A percentile compares a stretch with the other conserved stretches of the same genome.
phyloP scores from a whole-genome alignment of 2,888 invertebrate genomes.

The Limnephilus lunatus region DNA sequence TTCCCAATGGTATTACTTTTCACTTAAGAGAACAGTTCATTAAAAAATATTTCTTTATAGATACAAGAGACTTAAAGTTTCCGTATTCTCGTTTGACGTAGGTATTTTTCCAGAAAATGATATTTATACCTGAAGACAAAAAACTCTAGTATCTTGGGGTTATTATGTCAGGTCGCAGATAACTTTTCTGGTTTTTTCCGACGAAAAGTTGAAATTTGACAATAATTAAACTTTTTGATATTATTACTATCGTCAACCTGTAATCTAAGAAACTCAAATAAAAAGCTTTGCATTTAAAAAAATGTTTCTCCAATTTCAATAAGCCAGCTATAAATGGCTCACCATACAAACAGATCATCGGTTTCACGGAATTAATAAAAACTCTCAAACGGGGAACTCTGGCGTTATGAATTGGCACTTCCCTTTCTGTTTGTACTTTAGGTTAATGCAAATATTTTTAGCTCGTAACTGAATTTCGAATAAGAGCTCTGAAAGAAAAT shows the following conservation, averaged over 20 bases:
- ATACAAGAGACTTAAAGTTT: not conserved
- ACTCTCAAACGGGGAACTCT: not conserved
- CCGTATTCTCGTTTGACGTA: not conserved
- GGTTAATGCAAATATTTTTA: not conserved
- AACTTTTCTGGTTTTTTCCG: not conserved
- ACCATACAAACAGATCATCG: too few species aligned
- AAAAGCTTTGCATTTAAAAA: not conserved
- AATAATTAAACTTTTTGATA: not conserved
- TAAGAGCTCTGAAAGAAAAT: not conserved
- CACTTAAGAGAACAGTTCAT: not conserved
- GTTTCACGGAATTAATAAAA: too few species aligned
- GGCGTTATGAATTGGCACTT: not conserved
- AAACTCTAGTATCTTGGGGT: not conserved
- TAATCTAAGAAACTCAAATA: not conserved
- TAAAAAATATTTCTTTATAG: not conserved
- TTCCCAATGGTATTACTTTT: too few species aligned
- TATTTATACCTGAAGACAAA: not conserved
- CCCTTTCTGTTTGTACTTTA: not conserved
- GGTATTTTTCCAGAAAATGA: not conserved
- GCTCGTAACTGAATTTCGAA: too few species aligned
- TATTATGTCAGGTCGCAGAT: not conserved
- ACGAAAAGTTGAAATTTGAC: not conserved
- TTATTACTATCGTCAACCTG: too few species aligned
- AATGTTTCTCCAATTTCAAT: not conserved
- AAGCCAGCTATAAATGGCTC: not conserved